Base-by-base conservation (phyloP, 2,113 vertebrate genomes). In the Anas platyrhynchos region DNA sequence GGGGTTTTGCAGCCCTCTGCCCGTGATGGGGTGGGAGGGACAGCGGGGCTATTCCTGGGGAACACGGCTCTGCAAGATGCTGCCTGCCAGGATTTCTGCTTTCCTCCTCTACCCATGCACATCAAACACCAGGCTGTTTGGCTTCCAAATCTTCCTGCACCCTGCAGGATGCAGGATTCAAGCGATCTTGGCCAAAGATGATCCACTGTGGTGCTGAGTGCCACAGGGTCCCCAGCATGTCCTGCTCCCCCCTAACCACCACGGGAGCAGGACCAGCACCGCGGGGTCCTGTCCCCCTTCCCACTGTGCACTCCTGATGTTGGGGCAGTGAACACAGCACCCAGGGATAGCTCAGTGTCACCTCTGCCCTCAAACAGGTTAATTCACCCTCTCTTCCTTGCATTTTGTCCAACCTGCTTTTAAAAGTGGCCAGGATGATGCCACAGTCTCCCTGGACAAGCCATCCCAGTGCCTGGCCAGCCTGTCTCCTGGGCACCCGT, bases 231-330 rank as follows among this genome's bases (percentile, higher is more conserved):
- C 55, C n/a, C 52, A 63, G 25, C 11, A 34, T 2, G 5, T 46
- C 52, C 52, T 0, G 0, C 43, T 75, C 23, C 38, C 34, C 69
- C 22, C 36, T 0, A 0, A 50, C 41, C 3, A 5, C 52, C 68
- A 26, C 18, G 56, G 20, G 13, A 93, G 34, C 48, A 86, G 21
- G 10, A 91, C n/a, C 69, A 59, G 34, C 1, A 11, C 50, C 32
- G 2, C 0, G 1, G 55, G 18, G 25, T 88, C 31, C 14, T 59
- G 36, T 16, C 80, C 21, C 50, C 16, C 20, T 63, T 90, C 56
- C 25, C 72, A 77, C 26, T 21, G 16, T 12, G 6, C 17, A 75
- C 32, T 84, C 16, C 43, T 20, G 8, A 16, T 18, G 18, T 44
- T 22, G 4, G 16, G 38, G 7, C 50, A 32, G 1, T 11, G 61